These are phyloP conservation scores for Brachypteracias leptosomus DNA, from an alignment of 2,113 vertebrate species.

Conservation along the genomic window DNA sequence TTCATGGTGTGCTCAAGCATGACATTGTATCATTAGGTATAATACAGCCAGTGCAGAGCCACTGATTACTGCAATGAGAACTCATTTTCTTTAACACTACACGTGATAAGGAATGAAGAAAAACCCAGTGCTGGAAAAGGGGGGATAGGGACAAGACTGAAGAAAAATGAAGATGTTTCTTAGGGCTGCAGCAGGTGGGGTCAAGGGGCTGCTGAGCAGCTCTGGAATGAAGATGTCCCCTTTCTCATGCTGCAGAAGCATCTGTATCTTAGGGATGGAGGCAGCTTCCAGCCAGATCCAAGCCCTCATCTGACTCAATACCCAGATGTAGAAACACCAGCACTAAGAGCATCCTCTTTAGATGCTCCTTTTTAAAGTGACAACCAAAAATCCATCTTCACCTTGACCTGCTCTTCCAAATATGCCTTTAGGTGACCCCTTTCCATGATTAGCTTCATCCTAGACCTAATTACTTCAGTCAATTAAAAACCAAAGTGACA, in stretches of 20 bases:
- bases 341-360: not conserved
- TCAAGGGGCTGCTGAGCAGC: not conserved
- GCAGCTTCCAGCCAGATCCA: not conserved
- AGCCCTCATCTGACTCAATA: not conserved
- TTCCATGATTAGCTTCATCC: not conserved
- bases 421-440: not conserved
- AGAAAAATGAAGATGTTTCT: not conserved
- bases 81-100: constrained; percentile 22
- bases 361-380: not conserved
- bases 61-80: constrained; percentile 48
- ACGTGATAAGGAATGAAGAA: not conserved
- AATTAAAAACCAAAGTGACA: too few relatives aligned
- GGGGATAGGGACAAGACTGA: not conserved
- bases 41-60: constrained; percentile 27
- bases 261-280: not conserved
- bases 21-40: constrained; percentile 51
- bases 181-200: not conserved
- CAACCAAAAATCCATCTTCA: not conserved
- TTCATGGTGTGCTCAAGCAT: constrained; percentile 36
- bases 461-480: not conserved
- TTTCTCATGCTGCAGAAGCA: not conserved
- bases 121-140: not conserved
- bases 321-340: not conserved
- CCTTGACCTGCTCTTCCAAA: not conserved
- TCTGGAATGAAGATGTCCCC: not conserved